Evolutionary conservation across 2,113 vertebrate species (phyloP).

Genomic region (Elgaria multicarinata): DNA sequence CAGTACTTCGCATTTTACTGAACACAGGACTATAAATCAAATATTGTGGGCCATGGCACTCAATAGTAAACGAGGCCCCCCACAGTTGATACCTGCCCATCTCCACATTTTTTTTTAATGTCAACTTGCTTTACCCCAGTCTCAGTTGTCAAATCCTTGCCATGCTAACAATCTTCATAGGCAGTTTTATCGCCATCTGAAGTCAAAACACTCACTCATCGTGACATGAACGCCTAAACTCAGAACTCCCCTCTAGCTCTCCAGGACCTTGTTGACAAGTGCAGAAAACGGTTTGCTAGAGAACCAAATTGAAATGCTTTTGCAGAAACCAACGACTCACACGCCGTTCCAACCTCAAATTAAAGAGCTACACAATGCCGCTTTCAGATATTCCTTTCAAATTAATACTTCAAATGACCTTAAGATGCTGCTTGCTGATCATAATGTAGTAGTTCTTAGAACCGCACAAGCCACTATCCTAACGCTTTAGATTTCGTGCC

Average conservation of each 20-base stretch:
- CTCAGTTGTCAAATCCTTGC: constrained; percentile 61
- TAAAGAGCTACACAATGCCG: constrained; percentile 4
- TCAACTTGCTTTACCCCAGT: constrained; percentile 61
- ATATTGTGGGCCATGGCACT: constrained; percentile 32
- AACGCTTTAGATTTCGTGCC: constrained; percentile 29
- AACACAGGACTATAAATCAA: constrained; percentile 52
- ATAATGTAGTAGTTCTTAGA: constrained; percentile 48
- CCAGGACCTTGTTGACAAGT: constrained; percentile 11
- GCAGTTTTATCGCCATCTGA: constrained; percentile 43
- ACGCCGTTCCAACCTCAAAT: constrained; percentile 1
- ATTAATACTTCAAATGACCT: constrained; percentile 70
- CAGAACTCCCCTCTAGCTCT: not conserved
- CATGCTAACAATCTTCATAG: constrained; percentile 66
- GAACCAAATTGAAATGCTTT: constrained; percentile 13
- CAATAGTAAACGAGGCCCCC: constrained; percentile 51
- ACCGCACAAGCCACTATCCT: constrained; percentile 33
- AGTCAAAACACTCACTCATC: constrained; percentile 38
- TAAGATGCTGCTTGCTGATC: constrained; percentile 47
- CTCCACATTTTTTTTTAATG: constrained; percentile 16
- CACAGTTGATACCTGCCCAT: constrained; percentile 49
- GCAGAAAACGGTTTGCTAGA: not conserved
- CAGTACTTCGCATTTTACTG: constrained; percentile 32
- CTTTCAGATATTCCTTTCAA: constrained; percentile 64
- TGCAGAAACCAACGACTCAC: not conserved
- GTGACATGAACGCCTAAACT: constrained; percentile 15